phyloP scores from a whole-genome alignment of 1,140 invertebrate species.

The Periplaneta americana region DNA sequence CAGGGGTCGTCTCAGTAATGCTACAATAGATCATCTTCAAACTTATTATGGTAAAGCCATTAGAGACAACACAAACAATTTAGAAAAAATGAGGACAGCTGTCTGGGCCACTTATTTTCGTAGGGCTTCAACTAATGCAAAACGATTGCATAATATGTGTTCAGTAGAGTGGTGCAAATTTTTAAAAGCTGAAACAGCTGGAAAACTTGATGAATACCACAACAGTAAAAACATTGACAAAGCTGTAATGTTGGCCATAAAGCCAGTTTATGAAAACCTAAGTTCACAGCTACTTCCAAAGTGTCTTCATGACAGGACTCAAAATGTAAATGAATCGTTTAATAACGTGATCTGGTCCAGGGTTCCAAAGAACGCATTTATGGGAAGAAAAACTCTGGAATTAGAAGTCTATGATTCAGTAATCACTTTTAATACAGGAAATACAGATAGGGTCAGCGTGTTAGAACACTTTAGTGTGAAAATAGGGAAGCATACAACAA shows the following conservation, averaged over 20 bases:
- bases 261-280: background rate
- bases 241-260: background rate
- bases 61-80: background rate
- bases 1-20: background rate
- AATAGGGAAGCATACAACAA: background rate
- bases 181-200: background rate
- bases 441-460: background rate
- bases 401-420: background rate
- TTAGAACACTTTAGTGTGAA: background rate
- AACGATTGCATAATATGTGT: background rate
- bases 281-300: background rate
- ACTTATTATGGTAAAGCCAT: constrained; percentile 6
- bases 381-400: background rate
- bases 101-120: background rate
- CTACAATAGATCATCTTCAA: background rate
- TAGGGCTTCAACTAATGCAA: background rate
- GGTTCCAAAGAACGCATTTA: background rate
- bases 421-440: background rate
- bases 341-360: constrained; percentile 1
- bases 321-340: constrained; percentile 10
- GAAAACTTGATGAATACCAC: background rate
- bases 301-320: background rate
- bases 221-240: background rate
- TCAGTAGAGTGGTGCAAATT: background rate
- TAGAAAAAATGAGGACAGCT: background rate